Evolutionary conservation across 2,797 vertebrate species (phyloP), one percentile per base, ranked within the genome.

Genomic region (Bucorvus abyssinicus): DNA sequence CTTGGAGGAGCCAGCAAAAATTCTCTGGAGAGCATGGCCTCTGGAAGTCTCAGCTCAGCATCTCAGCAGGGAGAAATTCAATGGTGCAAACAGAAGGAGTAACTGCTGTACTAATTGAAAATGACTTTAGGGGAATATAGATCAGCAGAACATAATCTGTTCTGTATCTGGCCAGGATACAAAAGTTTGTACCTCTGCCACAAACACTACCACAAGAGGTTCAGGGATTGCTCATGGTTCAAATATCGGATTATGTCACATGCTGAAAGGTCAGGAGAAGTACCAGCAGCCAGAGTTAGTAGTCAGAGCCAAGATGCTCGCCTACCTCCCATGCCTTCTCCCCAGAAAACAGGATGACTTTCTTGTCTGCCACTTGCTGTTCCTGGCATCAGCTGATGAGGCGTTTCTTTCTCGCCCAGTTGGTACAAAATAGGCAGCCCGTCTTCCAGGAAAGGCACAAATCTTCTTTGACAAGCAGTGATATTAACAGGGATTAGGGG

Each of bases 401-500:
- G 63, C 27, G 0, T 67, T 67, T 90, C 84, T 70, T 91, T 81
- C 90, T 91, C 44, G 53, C 65, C 67, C 8, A 0, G 68, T 3
- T 64, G 49, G 73, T 93, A 89, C 67, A 84, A 87, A 95, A 94
- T 19, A 94, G 55, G 67, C 30, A 0, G 29, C 77, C 38, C 12
- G 9, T 91, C 91, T 96, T 94, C 93, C 87, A 93, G 85, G 87
- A 96, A 96, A 93, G 83, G 90, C 95, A 95, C 90, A 95, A 95
- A 95, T 96, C 94, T 93, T 86, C 96, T 93, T 94, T 96, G 94
- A 96, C 80, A 93, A 89, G 94, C 94, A 77, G 77, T 74, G 83
- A 96, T 95, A 94, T 96, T 96, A 96, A 80, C 74, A 87, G 85
- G 93, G 95, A 96, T 95, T 96, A 96, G 76, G 77, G 83, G 93